Conservation (phyloP, 2,888 invertebrate species). For the Lithophane semibrunnea region DNA sequence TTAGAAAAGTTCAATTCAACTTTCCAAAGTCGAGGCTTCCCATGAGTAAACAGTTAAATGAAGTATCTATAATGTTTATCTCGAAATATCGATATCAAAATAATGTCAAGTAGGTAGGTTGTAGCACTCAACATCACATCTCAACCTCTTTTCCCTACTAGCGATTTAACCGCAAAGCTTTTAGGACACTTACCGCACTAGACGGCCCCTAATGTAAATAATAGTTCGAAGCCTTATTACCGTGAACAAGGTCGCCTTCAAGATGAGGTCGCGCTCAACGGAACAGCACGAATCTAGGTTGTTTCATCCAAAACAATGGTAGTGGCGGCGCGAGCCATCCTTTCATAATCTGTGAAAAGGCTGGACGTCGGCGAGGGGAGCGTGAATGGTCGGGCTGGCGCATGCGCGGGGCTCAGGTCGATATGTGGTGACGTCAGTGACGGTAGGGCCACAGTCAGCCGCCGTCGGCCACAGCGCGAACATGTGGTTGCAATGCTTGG, state of each 20-base stretch:
- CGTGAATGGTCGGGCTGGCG: slow-evolving; percentile 75
- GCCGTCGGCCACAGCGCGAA: slow-evolving; percentile 83
- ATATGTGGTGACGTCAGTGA: slow-evolving; percentile 87
- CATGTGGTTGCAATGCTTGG: slow-evolving; percentile 88
- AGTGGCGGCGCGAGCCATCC: slow-evolving; percentile 69
- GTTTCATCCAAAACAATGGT: slow-evolving; percentile 76
- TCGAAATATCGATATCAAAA: slow-evolving; percentile 35
- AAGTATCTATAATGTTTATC: slow-evolving; percentile 32
- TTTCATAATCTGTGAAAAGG: slow-evolving; percentile 80
- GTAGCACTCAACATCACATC: slow-evolving; percentile 21
- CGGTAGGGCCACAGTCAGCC: slow-evolving; percentile 85
- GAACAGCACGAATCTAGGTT: slow-evolving; percentile 70
- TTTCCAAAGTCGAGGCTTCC: slow-evolving; percentile 45
- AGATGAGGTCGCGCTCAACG: slow-evolving; percentile 61
- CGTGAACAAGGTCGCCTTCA: slow-evolving; percentile 61
- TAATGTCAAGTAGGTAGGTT: slow-evolving; percentile 35
- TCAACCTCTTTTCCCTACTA: slow-evolving; percentile 45
- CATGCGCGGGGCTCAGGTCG: slow-evolving; percentile 85
- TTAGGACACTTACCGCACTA: slow-evolving; percentile 65
- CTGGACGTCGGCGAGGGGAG: slow-evolving; percentile 63
- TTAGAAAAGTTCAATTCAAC: slow-evolving; percentile 59
- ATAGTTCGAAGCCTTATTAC: slow-evolving; percentile 55
- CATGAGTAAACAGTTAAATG: slow-evolving; percentile 33
- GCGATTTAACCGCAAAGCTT: slow-evolving; percentile 57
- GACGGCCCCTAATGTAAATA: slow-evolving; percentile 54